These are phyloP conservation scores for Zaprionus bogoriensis DNA, from an alignment of 2,888 invertebrate species.

Conservation along the genomic window DNA sequence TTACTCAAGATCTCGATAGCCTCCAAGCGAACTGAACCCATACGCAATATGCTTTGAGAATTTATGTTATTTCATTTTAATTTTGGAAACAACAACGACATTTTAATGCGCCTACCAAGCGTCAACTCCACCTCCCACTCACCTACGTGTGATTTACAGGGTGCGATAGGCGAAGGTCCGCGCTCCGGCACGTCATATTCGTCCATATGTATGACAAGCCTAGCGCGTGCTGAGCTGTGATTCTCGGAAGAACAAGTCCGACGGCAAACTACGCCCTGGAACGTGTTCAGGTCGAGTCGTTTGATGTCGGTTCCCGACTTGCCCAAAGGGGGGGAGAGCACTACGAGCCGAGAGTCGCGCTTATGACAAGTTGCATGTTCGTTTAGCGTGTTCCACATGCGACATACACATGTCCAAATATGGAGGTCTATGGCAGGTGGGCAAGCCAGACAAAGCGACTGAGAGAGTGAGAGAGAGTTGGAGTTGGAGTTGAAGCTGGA, in stretches of 20 bases:
- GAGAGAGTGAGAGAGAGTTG: not conserved
- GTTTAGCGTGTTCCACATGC: constrained; percentile 65
- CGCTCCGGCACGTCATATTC: constrained; percentile 50
- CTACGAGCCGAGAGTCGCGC: constrained; percentile 44
- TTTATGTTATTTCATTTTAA: constrained; percentile 66
- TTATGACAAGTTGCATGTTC: constrained; percentile 70
- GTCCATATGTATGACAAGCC: constrained; percentile 22
- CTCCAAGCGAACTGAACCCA: too few relatives aligned
- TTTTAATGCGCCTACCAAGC: constrained; percentile 42
- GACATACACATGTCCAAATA: constrained; percentile 41
- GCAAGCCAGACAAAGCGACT: too few relatives aligned
- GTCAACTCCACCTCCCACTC: not conserved
- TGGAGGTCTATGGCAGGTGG: constrained; percentile 5
- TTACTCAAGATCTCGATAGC: too few relatives aligned
- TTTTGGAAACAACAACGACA: constrained; percentile 32
- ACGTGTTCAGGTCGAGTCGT: constrained; percentile 61
- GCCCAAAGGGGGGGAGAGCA: constrained; percentile 6
- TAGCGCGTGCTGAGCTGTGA: constrained; percentile 66
- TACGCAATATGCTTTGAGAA: not conserved
- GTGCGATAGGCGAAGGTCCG: constrained; percentile 30
- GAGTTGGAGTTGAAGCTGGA: not conserved
- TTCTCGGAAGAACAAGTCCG: constrained; percentile 67
- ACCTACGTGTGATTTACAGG: constrained; percentile 60
- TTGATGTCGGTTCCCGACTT: constrained; percentile 2
- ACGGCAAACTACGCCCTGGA: constrained; percentile 32